Conservation (phyloP, 2,797 vertebrate species). For the Tarsius wallacei region DNA sequence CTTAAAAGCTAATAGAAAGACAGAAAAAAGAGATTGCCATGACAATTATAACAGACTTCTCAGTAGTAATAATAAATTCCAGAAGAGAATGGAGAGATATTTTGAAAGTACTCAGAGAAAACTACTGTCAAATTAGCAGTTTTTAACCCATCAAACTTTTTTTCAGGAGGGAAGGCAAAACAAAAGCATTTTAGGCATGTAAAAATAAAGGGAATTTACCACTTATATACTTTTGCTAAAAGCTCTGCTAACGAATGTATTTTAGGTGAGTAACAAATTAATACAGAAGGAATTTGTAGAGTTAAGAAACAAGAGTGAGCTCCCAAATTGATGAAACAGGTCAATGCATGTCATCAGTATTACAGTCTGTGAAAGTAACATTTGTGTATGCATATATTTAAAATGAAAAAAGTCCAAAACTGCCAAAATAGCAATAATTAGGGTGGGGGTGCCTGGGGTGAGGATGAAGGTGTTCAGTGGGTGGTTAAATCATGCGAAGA, state of each 20-base stretch:
- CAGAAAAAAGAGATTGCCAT: not conserved
- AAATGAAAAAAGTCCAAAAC: conserved; percentile 51
- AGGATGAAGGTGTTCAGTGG: not conserved
- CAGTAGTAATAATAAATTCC: not conserved
- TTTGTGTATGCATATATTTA: not conserved
- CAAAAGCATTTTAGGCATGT: not conserved
- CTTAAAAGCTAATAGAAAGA: conserved; percentile 11
- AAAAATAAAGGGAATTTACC: not conserved
- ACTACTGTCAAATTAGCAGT: not conserved
- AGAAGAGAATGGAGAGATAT: conserved; percentile 44
- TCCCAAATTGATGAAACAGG: conserved; percentile 19
- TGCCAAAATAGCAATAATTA: not conserved
- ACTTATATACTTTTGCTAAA: not conserved
- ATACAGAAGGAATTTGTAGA: not conserved
- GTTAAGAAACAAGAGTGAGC: conserved; percentile 22
- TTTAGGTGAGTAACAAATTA: conserved; percentile 54
- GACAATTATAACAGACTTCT: not conserved
- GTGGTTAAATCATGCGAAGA: not conserved
- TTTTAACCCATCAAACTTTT: conserved; percentile 35
- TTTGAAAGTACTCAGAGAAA: conserved; percentile 23
- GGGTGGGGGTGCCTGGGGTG: not conserved
- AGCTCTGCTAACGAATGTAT: conserved; percentile 5
- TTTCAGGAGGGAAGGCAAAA: conserved; percentile 57
- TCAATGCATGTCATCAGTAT: conserved; percentile 1
- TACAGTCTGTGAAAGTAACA: conserved; percentile 12